A percentile compares a stretch with the other conserved stretches of the same genome.
Conservation (phyloP, 2,113 vertebrate species). For the Corynorhinus townsendii region DNA sequence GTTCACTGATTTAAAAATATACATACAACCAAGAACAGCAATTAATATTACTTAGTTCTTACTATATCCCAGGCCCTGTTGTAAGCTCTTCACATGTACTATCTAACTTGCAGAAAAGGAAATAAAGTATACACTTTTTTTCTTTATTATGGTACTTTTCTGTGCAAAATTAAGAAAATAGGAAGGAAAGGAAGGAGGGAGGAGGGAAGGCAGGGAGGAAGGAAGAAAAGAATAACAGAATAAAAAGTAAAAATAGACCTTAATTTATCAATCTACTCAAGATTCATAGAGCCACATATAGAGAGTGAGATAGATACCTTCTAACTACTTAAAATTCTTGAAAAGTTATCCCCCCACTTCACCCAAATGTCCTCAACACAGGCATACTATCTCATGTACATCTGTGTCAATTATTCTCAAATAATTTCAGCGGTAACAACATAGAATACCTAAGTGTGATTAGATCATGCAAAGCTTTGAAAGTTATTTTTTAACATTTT, state of each 20-base stretch:
- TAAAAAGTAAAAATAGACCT: not conserved
- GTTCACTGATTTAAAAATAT: not conserved
- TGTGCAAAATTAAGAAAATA: not conserved
- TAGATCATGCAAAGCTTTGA: not conserved
- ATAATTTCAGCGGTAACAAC: not conserved
- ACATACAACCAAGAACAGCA: not conserved
- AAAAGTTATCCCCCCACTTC: not conserved
- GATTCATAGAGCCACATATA: not conserved
- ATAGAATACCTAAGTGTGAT: not conserved
- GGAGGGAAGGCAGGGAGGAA: not conserved
- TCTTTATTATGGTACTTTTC: not conserved
- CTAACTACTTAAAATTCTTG: not conserved
- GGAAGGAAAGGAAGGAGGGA: not conserved
- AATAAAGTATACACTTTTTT: not conserved
- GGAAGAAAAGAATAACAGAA: not conserved
- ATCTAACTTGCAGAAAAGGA: not conserved
- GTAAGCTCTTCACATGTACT: not conserved
- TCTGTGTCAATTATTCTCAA: not conserved
- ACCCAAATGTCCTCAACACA: not conserved
- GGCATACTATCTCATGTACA: not conserved
- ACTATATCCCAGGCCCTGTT: not conserved
- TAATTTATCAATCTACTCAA: not conserved
- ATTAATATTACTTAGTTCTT: not conserved
- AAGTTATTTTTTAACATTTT: not conserved
- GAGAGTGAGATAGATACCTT: not conserved